Percentiles rank a stretch among this genome's conserved stretches.
Conservation (phyloP, 2,888 invertebrate species). For the Rhagophthalmus giganteus region DNA sequence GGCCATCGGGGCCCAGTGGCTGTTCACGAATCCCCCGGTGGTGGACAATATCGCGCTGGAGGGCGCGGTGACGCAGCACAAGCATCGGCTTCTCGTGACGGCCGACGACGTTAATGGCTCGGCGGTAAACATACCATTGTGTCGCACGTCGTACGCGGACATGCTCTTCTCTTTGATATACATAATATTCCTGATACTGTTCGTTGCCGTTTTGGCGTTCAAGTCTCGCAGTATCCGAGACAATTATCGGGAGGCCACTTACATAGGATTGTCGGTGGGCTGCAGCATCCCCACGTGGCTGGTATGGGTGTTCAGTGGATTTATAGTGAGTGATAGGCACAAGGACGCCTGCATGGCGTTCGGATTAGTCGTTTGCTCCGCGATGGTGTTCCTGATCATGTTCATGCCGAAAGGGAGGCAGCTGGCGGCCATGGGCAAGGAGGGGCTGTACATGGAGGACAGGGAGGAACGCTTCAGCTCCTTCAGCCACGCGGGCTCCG, state of each 20-base stretch:
- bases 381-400: conserved; percentile 88
- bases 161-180: conserved; percentile 79
- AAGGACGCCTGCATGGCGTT: conserved; percentile 88
- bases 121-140: conserved; percentile 55
- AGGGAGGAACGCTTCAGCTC: conserved; percentile 83
- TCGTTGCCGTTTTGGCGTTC: conserved; percentile 82
- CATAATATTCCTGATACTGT: conserved; percentile 80
- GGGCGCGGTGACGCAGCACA: conserved; percentile 46
- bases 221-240: conserved; percentile 87
- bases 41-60: conserved; percentile 57
- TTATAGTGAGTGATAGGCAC: conserved; percentile 76
- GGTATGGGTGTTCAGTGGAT: conserved; percentile 81
- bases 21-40: conserved; percentile 76
- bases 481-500: conserved; percentile 74
- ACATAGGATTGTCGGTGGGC: conserved; percentile 86
- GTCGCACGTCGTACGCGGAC: conserved; percentile 71
- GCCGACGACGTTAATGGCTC: conserved; percentile 53
- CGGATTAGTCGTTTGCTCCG: conserved; percentile 82
- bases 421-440: conserved; percentile 88
- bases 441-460: conserved; percentile 80
- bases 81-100: conserved; percentile 51
- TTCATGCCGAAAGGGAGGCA: conserved; percentile 92
- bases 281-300: conserved; percentile 86
- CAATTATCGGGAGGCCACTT: conserved; percentile 91
- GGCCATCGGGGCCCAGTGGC: conserved; percentile 82